Percentiles rank a stretch among this genome's conserved stretches.
Evolutionary conservation across 2,888 invertebrate species (phyloP).

Genomic region (Nycteola revayana): DNA sequence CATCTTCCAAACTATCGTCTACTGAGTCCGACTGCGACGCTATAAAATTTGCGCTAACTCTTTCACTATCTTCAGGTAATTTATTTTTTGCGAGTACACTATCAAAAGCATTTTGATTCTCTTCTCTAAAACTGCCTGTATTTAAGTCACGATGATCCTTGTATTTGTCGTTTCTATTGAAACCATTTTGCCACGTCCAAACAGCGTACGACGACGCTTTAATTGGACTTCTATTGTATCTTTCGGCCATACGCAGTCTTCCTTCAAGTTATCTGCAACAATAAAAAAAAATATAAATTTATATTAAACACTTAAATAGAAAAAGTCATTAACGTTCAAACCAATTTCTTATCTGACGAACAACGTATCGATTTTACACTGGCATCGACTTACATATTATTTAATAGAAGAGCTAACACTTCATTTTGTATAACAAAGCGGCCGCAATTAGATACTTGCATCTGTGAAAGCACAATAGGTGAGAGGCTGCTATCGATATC

Average conservation of each 20-base stretch:
- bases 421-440: conserved; percentile 79
- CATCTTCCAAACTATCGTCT: conserved; percentile 47
- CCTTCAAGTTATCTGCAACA: conserved; percentile 70
- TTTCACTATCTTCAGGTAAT: conserved; percentile 18
- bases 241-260: conserved; percentile 77
- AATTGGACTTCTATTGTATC: conserved; percentile 63
- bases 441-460: conserved; percentile 75
- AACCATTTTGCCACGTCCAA: conserved; percentile 62
- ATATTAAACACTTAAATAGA: conserved; percentile 24
- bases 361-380: conserved; percentile 49
- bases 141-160: conserved; percentile 29
- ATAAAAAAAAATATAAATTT: conserved; percentile 37
- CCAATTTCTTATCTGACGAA: conserved; percentile 52
- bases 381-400: conserved; percentile 71
- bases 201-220: conserved; percentile 73
- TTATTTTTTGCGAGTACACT: conserved; percentile 30
- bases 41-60: conserved; percentile 50
- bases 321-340: conserved; percentile 29
- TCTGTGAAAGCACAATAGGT: conserved; percentile 67
- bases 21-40: conserved; percentile 41
- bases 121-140: conserved; percentile 28
- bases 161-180: conserved; percentile 37
- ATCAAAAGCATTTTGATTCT: conserved; percentile 39
- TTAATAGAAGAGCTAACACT: conserved; percentile 79
- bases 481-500: conserved; percentile 71